Evolutionary conservation across 2,888 invertebrate species (phyloP).

Genomic region (Coleophora deauratella): DNA sequence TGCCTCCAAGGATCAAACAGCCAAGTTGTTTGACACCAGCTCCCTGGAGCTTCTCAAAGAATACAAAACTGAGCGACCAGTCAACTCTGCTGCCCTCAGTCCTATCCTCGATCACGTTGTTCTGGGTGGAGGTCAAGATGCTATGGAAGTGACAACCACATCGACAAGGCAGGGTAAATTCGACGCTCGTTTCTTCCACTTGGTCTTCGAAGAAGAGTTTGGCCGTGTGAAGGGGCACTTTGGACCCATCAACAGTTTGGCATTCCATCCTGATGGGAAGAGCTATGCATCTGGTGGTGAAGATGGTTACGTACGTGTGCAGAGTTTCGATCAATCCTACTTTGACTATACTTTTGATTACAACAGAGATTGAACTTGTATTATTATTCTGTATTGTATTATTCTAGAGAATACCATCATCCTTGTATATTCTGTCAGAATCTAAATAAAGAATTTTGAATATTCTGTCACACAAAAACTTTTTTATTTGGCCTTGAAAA

Average conservation of each 20-base stretch:
- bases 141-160: slow-evolving; percentile 98
- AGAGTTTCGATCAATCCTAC: slow-evolving; percentile 96
- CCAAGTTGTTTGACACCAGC: slow-evolving; percentile 94
- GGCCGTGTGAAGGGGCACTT: slow-evolving; percentile 99
- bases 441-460: slow-evolving; percentile 5
- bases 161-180: slow-evolving; percentile 96
- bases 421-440: too few species aligned
- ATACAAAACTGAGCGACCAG: slow-evolving; percentile 97
- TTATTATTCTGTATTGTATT: background rate
- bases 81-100: slow-evolving; percentile 98
- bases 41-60: slow-evolving; percentile 91
- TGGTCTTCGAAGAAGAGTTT: slow-evolving; percentile 98
- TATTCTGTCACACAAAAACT: slow-evolving; percentile 5
- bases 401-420: too few species aligned
- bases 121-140: slow-evolving; percentile 99
- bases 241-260: slow-evolving; percentile 98
- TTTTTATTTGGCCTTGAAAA: slow-evolving; percentile 2
- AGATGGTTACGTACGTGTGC: slow-evolving; percentile 97
- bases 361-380: slow-evolving; percentile 53
- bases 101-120: slow-evolving; percentile 97
- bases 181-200: slow-evolving; percentile 94
- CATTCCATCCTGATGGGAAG: slow-evolving; percentile 98
- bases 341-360: slow-evolving; percentile 97
- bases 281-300: slow-evolving; percentile 98
- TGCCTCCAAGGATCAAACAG: slow-evolving; percentile 96